phyloP scores from a whole-genome alignment of 2,113 vertebrate species.

The Neolamprologus fasciatus region DNA sequence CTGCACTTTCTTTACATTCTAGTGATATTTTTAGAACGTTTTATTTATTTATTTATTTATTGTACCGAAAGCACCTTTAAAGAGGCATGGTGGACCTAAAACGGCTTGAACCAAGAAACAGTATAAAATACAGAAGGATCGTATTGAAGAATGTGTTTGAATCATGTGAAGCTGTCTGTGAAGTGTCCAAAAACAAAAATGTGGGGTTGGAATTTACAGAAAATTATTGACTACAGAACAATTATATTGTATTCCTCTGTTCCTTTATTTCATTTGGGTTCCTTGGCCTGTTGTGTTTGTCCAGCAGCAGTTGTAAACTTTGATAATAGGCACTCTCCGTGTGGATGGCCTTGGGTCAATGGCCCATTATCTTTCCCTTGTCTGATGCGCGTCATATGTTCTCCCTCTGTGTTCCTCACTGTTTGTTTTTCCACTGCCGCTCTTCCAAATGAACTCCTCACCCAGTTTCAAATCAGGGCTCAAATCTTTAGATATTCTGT shows the following conservation, averaged over 20 bases:
- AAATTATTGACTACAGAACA: neutral
- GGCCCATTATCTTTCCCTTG: slow-evolving; percentile 6
- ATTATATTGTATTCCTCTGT: neutral
- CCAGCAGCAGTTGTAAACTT: slow-evolving; percentile 14
- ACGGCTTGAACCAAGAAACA: neutral
- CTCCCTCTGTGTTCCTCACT: neutral
- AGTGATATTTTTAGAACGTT: neutral
- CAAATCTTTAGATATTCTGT: neutral
- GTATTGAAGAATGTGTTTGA: neutral
- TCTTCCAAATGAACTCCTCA: neutral
- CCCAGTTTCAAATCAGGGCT: neutral
- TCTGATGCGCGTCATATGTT: neutral
- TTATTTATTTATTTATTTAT: neutral
- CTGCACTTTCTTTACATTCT: neutral
- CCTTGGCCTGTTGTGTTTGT: neutral
- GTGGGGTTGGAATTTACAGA: neutral
- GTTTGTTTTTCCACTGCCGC: slow-evolving; percentile 34
- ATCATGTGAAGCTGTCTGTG: neutral
- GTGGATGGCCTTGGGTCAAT: slow-evolving; percentile 11
- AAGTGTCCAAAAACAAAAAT: neutral
- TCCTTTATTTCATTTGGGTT: neutral
- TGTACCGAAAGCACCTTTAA: neutral
- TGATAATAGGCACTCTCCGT: neutral
- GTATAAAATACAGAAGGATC: neutral
- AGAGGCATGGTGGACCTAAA: neutral